Conservation (phyloP, 2,888 invertebrate species). For the Trisateles emortualis region DNA sequence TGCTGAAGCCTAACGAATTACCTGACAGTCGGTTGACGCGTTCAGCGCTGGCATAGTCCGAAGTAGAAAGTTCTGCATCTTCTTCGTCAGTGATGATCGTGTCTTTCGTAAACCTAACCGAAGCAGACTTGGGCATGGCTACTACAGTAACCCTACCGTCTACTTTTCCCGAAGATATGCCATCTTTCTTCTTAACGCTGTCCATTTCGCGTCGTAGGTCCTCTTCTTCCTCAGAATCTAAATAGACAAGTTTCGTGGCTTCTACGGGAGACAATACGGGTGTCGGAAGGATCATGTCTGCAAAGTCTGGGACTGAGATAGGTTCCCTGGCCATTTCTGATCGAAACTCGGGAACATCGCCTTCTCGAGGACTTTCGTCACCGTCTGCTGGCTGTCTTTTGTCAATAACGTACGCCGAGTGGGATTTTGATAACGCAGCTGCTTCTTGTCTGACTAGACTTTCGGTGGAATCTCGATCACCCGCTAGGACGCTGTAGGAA, state of each 20-base stretch:
- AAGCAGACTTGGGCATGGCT: constrained; percentile 85
- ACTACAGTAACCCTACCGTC: constrained; percentile 81
- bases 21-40: constrained; percentile 87
- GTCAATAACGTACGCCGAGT: constrained; percentile 87
- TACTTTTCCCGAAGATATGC: constrained; percentile 73
- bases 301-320: constrained; percentile 91
- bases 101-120: constrained; percentile 85
- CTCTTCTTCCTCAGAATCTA: constrained; percentile 90
- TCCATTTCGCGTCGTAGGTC: constrained; percentile 61
- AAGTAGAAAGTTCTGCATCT: constrained; percentile 88
- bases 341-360: constrained; percentile 58
- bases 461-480: constrained; percentile 89
- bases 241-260: constrained; percentile 89
- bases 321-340: constrained; percentile 89
- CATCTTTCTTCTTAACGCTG: constrained; percentile 33
- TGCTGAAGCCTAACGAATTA: constrained; percentile 89
- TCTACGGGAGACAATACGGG: constrained; percentile 90
- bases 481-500: constrained; percentile 90
- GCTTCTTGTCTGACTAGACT: constrained; percentile 81
- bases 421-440: constrained; percentile 82
- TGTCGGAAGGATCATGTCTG: constrained; percentile 88
- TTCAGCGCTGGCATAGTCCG: constrained; percentile 92
- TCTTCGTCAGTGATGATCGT: constrained; percentile 85
- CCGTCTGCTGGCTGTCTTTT: constrained; percentile 66
- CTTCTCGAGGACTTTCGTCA: constrained; percentile 64